Evolutionary conservation across 2,113 vertebrate species (phyloP), one percentile per base, ranked within the genome.

Genomic region (Psilopsiagon aymara): DNA sequence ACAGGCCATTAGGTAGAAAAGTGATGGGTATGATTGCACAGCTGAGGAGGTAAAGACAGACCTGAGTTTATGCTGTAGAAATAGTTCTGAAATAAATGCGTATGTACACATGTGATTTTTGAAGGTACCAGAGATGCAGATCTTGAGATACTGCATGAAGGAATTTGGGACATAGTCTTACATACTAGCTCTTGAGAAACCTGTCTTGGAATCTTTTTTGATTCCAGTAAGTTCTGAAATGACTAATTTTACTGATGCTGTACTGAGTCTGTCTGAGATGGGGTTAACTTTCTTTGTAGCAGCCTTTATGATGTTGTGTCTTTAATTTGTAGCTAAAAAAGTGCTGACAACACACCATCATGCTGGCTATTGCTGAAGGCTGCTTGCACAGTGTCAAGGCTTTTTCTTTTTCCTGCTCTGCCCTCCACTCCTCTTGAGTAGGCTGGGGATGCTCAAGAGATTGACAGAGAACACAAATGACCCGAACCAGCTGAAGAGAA

Each of bases 341-440:
- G 27, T 33, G 77, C 19, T 76, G 52, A 18, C 73, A 60, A 46
- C 7, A 11, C 63, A 0, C 0, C 1, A 1, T 13, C 69, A 17
- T 82, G 60, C 33, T 77, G 41, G 21, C 49, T 87, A 0, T 46
- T 67, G 41, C 78, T 37, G 49, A 62, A 74, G 25, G 11, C 5
- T 47, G 19, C 17, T 78, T 51, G 44, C 23, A 18, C 33, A 39
- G 33, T 6, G 2, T 82, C 9, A 51, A 84, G 21, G 17, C 39
- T 78, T 83, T 79, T 29, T 82, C 11, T 35, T 69, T 44, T 82
- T 64, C 53, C 5, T 67, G 5, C 12, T 59, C 9, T 52, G 20
- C 23, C 17, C 6, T 70, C 17, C 1, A 2, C 9, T 87, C 12
- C 33, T 4, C 20, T 85, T 2, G 8, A 62, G 8, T n/a, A 57